Evolutionary conservation across 2,113 vertebrate genomes (phyloP).

Genomic region (Procavia capensis): DNA sequence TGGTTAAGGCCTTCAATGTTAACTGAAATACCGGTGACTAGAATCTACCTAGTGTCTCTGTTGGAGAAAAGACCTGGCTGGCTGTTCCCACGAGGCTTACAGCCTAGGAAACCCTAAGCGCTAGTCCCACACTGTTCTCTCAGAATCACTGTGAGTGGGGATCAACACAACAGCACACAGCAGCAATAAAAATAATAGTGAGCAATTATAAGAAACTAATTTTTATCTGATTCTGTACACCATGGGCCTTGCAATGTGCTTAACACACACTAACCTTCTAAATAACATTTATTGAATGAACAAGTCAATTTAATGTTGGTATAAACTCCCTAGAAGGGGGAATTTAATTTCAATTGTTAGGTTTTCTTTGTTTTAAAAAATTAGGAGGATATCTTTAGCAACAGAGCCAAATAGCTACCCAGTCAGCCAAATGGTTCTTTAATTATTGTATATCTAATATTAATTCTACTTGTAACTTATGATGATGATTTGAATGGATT

Average conservation of each 20-base stretch:
- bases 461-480: not conserved
- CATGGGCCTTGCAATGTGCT: not conserved
- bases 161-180: too few relatives aligned
- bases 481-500: not conserved
- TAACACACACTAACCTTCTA: not conserved
- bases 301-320: not conserved
- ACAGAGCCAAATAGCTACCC: not conserved
- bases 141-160: too few relatives aligned
- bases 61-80: too few relatives aligned
- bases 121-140: too few relatives aligned
- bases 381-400: not conserved
- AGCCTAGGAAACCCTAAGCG: too few relatives aligned
- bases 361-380: conserved; percentile 34
- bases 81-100: too few relatives aligned
- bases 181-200: too few relatives aligned
- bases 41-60: too few relatives aligned
- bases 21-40: too few relatives aligned
- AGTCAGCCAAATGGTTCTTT: conserved; percentile 1
- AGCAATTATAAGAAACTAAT: not conserved
- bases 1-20: too few relatives aligned
- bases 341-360: conserved; percentile 7
- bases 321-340: not conserved
- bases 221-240: not conserved
- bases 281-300: not conserved
- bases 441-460: not conserved